A percentile compares a stretch with the other conserved stretches of the same genome.
phyloP scores from a whole-genome alignment of 2,113 vertebrate species.

The Cygnus buccinator region DNA sequence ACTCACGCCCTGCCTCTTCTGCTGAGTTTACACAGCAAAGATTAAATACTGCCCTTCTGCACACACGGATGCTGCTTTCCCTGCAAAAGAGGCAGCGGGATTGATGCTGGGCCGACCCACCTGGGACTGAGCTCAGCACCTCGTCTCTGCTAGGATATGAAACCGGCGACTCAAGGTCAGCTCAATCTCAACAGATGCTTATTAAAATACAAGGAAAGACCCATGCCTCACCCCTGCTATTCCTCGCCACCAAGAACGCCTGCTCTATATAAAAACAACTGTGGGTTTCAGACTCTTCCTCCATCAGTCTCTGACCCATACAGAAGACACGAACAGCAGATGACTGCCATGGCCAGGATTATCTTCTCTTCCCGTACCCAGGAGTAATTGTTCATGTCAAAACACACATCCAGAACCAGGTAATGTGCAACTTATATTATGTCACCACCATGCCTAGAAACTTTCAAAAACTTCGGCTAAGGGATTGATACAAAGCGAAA shows the following conservation, averaged over 20 bases:
- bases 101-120: neutral
- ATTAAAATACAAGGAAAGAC: neutral
- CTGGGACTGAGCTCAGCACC: neutral
- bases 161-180: neutral
- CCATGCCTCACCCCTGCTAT: neutral
- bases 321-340: neutral
- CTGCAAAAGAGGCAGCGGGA: neutral
- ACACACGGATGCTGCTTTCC: neutral
- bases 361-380: neutral
- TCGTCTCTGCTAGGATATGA: rapidly evolving
- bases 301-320: neutral
- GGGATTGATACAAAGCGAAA: neutral
- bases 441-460: neutral
- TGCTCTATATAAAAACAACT: neutral
- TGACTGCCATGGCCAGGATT: rapidly evolving
- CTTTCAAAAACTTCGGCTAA: neutral
- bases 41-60: neutral
- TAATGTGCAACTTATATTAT: rapidly evolving
- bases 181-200: neutral
- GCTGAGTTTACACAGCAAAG: neutral
- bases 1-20: neutral
- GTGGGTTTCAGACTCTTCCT: neutral
- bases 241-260: neutral
- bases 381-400: neutral
- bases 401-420: neutral